A percentile compares a stretch with the other conserved stretches of the same genome.
Conservation (phyloP, 2,113 vertebrate species). For the Pachycephala philippinensis region DNA sequence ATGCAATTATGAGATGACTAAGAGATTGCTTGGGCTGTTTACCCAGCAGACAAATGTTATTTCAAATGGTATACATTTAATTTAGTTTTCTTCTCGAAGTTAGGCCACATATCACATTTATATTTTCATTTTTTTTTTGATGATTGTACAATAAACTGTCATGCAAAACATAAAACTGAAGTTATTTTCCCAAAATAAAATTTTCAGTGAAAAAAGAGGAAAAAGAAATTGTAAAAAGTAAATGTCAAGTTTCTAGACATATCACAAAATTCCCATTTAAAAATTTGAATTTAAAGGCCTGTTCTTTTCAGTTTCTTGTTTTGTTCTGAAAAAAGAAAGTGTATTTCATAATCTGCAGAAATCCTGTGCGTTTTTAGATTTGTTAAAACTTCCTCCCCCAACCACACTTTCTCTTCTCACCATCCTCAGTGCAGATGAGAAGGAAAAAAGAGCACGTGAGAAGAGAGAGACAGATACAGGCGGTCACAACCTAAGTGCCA, state of each 20-base stretch:
- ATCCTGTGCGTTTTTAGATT: neutral
- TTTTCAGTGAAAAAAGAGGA: neutral
- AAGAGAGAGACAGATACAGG: neutral
- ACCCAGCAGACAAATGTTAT: neutral
- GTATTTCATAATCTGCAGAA: neutral
- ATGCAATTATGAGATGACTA: neutral
- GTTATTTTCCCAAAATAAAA: neutral
- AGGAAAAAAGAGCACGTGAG: neutral
- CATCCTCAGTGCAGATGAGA: neutral
- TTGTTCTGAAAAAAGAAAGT: neutral
- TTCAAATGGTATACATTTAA: neutral
- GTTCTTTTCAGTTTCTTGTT: neutral
- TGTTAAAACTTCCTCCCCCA: neutral
- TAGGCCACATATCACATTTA: neutral
- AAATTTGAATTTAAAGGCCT: neutral
- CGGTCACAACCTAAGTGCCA: accelerated
- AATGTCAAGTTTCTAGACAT: neutral
- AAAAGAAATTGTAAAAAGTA: neutral
- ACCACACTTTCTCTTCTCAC: neutral
- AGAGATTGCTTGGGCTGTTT: neutral
- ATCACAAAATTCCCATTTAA: neutral
- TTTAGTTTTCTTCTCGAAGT: neutral
- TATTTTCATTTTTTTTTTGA: neutral
- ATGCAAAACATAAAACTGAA: neutral
- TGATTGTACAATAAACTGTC: neutral